A percentile compares a stretch with the other conserved stretches of the same genome.
Evolutionary conservation across 1,140 invertebrate genomes (phyloP).

Genomic region (Psix sp.): DNA sequence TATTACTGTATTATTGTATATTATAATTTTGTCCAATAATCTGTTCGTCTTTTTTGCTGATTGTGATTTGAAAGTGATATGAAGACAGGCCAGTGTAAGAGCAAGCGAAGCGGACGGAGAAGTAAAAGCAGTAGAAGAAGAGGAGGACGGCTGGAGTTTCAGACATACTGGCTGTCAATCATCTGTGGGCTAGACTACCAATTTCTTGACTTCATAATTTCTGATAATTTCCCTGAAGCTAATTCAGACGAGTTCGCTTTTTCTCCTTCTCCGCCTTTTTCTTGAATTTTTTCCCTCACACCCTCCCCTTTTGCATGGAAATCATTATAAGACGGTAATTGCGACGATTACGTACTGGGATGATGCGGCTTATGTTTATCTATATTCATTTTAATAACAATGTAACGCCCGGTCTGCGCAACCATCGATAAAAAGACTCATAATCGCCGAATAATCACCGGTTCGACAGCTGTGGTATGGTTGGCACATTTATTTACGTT

Average conservation of each 20-base stretch:
- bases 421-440: conserved; percentile 56
- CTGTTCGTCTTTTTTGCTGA: conserved; percentile 58
- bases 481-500: too few species aligned
- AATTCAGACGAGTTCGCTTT: conserved; percentile 64
- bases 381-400: conserved; percentile 77
- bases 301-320: conserved; percentile 61
- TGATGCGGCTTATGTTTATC: conserved; percentile 74
- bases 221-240: conserved; percentile 74
- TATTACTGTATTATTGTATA: conserved; percentile 43
- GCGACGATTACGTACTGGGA: conserved; percentile 73
- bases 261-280: conserved; percentile 51
- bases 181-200: conserved; percentile 76
- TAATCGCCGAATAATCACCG: conserved; percentile 57
- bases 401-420: conserved; percentile 67
- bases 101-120: conserved; percentile 21
- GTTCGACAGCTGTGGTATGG: too few species aligned
- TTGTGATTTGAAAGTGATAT: conserved; percentile 47
- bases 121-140: conserved; percentile 17
- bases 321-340: conserved; percentile 77
- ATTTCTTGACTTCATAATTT: conserved; percentile 76
- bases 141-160: conserved; percentile 56
- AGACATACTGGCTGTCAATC: conserved; percentile 75
- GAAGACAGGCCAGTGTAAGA: conserved; percentile 53
- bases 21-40: conserved; percentile 61
- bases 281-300: conserved; percentile 41